phyloP scores from a whole-genome alignment of 2,113 vertebrate genomes.

The Chrysemys picta region DNA sequence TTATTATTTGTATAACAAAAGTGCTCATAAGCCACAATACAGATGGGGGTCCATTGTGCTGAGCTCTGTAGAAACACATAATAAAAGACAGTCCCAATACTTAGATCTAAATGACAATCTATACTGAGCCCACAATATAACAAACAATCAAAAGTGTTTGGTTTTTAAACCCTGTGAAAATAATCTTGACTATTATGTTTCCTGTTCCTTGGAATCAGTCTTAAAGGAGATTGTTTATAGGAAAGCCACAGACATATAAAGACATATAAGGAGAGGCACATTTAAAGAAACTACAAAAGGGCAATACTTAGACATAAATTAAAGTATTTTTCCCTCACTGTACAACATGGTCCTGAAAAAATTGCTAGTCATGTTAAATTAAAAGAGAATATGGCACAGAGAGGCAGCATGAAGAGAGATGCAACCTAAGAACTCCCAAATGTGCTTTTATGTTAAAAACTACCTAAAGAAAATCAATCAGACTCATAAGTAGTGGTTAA shows the following conservation, averaged over 20 bases:
- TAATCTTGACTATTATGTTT: not conserved
- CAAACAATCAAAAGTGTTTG: not conserved
- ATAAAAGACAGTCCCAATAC: not conserved
- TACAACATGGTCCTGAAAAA: not conserved
- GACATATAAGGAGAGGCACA: not conserved
- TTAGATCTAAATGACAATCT: not conserved
- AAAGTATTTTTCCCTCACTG: not conserved
- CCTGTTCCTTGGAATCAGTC: not conserved
- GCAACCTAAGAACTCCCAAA: slow-evolving; percentile 49
- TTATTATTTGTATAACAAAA: not conserved
- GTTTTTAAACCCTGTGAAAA: slow-evolving; percentile 12
- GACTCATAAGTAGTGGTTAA: slow-evolving; percentile 48
- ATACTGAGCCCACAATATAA: not conserved
- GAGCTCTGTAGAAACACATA: not conserved
- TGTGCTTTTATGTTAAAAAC: slow-evolving; percentile 43
- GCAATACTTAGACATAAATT: not conserved
- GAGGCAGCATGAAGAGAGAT: slow-evolving; percentile 12
- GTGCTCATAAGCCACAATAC: not conserved
- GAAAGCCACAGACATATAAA: not conserved
- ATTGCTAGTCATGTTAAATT: slow-evolving; percentile 13
- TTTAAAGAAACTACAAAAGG: slow-evolving; percentile 6
- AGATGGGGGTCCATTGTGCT: not conserved
- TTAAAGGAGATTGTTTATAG: not conserved
- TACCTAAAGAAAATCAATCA: slow-evolving; percentile 72
- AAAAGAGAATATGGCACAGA: slow-evolving; percentile 4